These are phyloP conservation scores for Hiodon alosoides DNA, from an alignment of 2,113 vertebrate species.

Conservation along the genomic window DNA sequence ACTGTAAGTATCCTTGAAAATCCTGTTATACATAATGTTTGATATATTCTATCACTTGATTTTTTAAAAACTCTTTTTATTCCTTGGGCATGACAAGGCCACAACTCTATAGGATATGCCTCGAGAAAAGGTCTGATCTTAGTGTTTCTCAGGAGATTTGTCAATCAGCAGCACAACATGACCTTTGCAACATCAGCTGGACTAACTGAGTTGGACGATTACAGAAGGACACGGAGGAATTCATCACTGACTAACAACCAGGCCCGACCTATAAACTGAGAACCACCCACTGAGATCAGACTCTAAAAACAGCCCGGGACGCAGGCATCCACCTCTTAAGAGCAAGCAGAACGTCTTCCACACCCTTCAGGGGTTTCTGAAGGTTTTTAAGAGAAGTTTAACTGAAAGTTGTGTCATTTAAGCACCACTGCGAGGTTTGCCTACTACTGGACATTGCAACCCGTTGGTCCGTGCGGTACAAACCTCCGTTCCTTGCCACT, in stretches of 20 bases:
- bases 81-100: too few relatives aligned
- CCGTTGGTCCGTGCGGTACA: too few relatives aligned
- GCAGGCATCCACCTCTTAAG: conserved; percentile 29
- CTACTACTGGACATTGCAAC: too few relatives aligned
- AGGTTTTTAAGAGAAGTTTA: neutral
- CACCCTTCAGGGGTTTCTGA: neutral
- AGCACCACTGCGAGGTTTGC: too few relatives aligned
- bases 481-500: too few relatives aligned
- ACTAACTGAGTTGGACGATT: neutral
- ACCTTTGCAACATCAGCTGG: conserved; percentile 3
- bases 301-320: conserved; percentile 36
- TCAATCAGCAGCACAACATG: neutral
- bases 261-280: conserved; percentile 31
- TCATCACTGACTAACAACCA: conserved; percentile 17
- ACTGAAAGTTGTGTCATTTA: neutral
- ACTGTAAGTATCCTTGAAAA: too few relatives aligned
- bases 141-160: neutral
- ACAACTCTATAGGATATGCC: neutral
- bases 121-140: too few relatives aligned
- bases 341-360: conserved; percentile 8
- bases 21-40: too few relatives aligned
- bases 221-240: neutral
- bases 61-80: too few relatives aligned
- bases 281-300: conserved; percentile 24
- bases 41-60: too few relatives aligned